phyloP scores from a whole-genome alignment of 2,888 invertebrate species.

The Atrina japonica region DNA sequence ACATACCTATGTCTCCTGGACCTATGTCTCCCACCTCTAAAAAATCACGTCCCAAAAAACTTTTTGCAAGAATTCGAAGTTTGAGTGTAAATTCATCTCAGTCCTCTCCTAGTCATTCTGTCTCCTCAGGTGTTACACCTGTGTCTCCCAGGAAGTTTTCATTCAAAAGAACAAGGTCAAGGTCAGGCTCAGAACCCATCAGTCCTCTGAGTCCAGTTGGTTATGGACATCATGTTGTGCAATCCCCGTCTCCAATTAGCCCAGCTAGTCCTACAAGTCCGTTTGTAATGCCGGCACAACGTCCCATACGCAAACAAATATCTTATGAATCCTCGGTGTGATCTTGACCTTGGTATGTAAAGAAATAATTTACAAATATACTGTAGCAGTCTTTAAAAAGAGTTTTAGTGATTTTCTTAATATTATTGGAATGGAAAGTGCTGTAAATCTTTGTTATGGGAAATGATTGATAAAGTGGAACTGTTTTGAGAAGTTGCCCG shows the following conservation, averaged over 20 bases:
- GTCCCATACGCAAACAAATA: slow-evolving; percentile 47
- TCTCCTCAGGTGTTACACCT: slow-evolving; percentile 32
- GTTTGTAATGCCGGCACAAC: slow-evolving; percentile 42
- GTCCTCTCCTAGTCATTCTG: slow-evolving; percentile 50
- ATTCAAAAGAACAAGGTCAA: slow-evolving; percentile 53
- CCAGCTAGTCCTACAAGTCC: slow-evolving; percentile 46
- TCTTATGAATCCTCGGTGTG: slow-evolving; percentile 78
- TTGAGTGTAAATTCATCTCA: slow-evolving; percentile 54
- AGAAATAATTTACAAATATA: too few species aligned
- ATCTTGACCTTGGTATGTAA: too few species aligned
- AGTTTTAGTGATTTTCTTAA: too few species aligned
- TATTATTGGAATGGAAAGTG: too few species aligned
- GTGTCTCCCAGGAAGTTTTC: slow-evolving; percentile 56
- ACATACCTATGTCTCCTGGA: slow-evolving; percentile 79
- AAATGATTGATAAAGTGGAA: too few species aligned
- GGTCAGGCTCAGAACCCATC: slow-evolving; percentile 45
- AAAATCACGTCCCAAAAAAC: slow-evolving; percentile 69
- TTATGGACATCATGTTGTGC: slow-evolving; percentile 18
- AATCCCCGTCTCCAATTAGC: slow-evolving; percentile 46
- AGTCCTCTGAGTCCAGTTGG: slow-evolving; percentile 45
- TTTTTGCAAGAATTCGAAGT: slow-evolving; percentile 70
- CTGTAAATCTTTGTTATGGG: too few species aligned
- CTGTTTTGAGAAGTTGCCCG: too few species aligned
- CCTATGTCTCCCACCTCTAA: slow-evolving; percentile 43
- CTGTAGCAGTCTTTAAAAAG: too few species aligned